Percentiles rank a stretch among this genome's conserved stretches.
These are phyloP conservation scores for Drosophila pandora DNA, from an alignment of 1,140 invertebrate species.

Conservation along the genomic window DNA sequence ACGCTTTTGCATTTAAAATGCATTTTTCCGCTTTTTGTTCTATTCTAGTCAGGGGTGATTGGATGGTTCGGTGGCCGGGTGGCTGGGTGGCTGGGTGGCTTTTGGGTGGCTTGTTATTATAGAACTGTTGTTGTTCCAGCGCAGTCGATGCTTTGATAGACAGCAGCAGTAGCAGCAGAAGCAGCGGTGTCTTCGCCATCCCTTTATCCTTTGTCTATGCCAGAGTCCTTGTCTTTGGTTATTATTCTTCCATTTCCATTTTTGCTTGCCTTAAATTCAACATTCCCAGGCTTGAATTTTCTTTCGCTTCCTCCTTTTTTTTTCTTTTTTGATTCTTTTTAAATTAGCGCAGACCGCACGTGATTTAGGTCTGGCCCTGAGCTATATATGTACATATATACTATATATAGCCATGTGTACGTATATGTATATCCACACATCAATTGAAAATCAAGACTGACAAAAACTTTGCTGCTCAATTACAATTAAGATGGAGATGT, in stretches of 20 bases:
- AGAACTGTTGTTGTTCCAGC: slow-evolving; percentile 61
- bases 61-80: background rate
- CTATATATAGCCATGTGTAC: background rate
- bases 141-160: slow-evolving; percentile 43
- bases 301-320: background rate
- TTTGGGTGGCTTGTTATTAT: slow-evolving; percentile 48
- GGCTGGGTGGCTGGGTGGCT: background rate
- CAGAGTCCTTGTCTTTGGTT: slow-evolving; percentile 19
- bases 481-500: slow-evolving; percentile 81
- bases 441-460: slow-evolving; percentile 79
- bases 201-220: slow-evolving; percentile 9
- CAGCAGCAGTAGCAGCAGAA: slow-evolving; percentile 14
- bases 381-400: slow-evolving; percentile 1
- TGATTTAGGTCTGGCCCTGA: slow-evolving; percentile 35
- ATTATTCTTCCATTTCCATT: slow-evolving; percentile 69
- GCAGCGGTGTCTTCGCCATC: slow-evolving; percentile 18
- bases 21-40: slow-evolving; percentile 52
- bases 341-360: slow-evolving; percentile 58
- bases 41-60: background rate
- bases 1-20: slow-evolving; percentile 78
- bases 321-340: background rate
- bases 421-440: slow-evolving; percentile 20
- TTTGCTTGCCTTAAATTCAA: slow-evolving; percentile 23
- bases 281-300: slow-evolving; percentile 5
- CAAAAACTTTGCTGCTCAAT: slow-evolving; percentile 81